Evolutionary conservation across 2,888 invertebrate genomes (phyloP), one percentile per base, ranked within the genome.

Genomic region (Aspidiotus destructor): DNA sequence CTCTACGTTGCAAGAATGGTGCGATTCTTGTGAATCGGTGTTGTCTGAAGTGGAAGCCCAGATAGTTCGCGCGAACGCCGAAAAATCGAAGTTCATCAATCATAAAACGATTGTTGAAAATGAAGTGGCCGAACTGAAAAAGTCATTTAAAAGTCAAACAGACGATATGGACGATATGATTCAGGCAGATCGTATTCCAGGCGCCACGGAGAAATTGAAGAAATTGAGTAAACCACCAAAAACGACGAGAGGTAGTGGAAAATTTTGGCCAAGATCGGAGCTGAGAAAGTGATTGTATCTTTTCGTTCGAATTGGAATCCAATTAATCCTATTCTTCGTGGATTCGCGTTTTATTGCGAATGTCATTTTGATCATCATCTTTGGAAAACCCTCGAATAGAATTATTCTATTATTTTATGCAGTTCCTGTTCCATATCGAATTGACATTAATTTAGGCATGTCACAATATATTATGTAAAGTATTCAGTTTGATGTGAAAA

Each of bases 61-160:
- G 79, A 92, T 96, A 72, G 84, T 84, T 71, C 81, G 88, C 65
- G 96, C 96, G 0, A 96, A 96, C 77, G 78, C 81, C 9, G 88
- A 91, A 75, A 95, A 95, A 77, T 88, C 89, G 70, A 84, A 84
- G 72, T 85, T 89, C 62, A 83, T 88, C 42, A 84, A 86, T 74
- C 87, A 92, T 73, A 89, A 89, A 75, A 86, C 88, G 70, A 84
- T 84, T 71, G 86, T 94, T 75, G 94, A 96, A 72, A 85, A 86
- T 77, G 92, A 95, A 92, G 88, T 93, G 73, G 76, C 84, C 11
- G 89, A 87, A 77, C 87, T 95, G 74, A 94, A 92, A 80, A 94
- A 93, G 79, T 87, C 88, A 1, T 79, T 95, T 52, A 92, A 92
- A 77, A 85, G 86, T 40, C 92, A 90, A 76, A 77, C 82, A 13